Evolutionary conservation across 2,888 invertebrate genomes (phyloP).

Genomic region (Amblyjoppa proteus): DNA sequence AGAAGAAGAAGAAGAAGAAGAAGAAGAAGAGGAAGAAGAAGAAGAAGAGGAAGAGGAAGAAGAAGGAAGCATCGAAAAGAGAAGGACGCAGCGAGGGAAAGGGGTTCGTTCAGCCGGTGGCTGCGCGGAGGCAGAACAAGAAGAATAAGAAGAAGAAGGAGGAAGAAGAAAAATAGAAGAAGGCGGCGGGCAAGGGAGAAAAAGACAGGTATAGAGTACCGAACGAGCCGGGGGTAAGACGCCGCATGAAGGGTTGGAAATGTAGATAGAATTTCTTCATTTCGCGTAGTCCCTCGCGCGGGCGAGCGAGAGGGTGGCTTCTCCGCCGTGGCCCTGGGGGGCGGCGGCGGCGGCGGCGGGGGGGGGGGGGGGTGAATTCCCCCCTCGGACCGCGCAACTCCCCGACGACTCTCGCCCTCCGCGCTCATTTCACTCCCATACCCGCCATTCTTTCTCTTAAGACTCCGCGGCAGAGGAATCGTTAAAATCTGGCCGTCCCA

Average conservation of each 20-base stretch:
- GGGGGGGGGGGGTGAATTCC: conserved; percentile 53
- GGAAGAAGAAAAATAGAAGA: neutral
- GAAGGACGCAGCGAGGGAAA: conserved; percentile 61
- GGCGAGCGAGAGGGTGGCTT: conserved; percentile 78
- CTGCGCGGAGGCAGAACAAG: conserved; percentile 75
- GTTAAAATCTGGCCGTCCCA: conserved; percentile 85
- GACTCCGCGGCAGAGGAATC: conserved; percentile 85
- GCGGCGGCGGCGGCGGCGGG: too few species aligned
- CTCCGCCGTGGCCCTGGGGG: conserved; percentile 82
- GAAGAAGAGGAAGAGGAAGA: conserved; percentile 25
- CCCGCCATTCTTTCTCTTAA: conserved; percentile 85
- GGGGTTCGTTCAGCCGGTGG: conserved; percentile 82
- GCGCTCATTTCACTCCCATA: conserved; percentile 76
- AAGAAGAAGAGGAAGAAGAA: conserved; percentile 25
- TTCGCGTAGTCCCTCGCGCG: conserved; percentile 82
- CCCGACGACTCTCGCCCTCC: conserved; percentile 58
- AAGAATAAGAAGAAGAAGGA: conserved; percentile 69
- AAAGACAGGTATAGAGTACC: conserved; percentile 58
- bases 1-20: conserved; percentile 19
- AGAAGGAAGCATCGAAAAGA: conserved; percentile 45
- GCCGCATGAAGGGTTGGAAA: conserved; percentile 86
- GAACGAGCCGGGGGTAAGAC: conserved; percentile 80
- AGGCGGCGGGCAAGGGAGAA: conserved; percentile 23
- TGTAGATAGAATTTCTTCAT: conserved; percentile 89
- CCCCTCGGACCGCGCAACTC: conserved; percentile 70